A percentile compares a stretch with the other conserved stretches of the same genome.
Conservation (phyloP, 2,113 vertebrate species). For the Terrapene triunguis region DNA sequence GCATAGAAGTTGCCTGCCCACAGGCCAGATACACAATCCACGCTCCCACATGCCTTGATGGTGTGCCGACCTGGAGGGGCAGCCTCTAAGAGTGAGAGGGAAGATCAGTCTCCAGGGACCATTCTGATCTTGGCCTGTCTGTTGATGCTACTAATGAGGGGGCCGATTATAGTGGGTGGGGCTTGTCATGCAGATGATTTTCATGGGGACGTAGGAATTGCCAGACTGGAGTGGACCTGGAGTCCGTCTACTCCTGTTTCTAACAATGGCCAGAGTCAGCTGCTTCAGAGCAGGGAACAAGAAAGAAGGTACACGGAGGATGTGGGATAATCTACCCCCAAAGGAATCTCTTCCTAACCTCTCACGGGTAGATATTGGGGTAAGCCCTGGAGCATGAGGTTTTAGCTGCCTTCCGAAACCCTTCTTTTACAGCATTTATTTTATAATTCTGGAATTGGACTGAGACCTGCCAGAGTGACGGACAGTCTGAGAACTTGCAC, state of each 20-base stretch:
- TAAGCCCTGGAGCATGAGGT: not conserved
- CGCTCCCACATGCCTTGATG: not conserved
- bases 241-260: not conserved
- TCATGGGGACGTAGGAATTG: not conserved
- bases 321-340: not conserved
- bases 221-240: not conserved
- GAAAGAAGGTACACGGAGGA: not conserved
- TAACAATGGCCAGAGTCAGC: accelerated
- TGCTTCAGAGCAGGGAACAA: not conserved
- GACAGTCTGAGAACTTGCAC: conserved; percentile 44
- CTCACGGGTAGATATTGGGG: not conserved
- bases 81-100: not conserved
- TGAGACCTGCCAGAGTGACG: conserved; percentile 51
- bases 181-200: not conserved
- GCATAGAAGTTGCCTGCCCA: not conserved
- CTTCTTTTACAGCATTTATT: not conserved
- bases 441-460: conserved; percentile 23
- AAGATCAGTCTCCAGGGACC: not conserved
- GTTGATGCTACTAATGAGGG: not conserved
- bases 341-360: not conserved
- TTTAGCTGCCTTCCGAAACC: not conserved
- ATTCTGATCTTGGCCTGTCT: not conserved
- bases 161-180: accelerated
- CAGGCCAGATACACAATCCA: not conserved
- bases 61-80: not conserved